phyloP scores from a whole-genome alignment of 64 coral and sea anemone genomes.

The Stichodactyla mertensii region DNA sequence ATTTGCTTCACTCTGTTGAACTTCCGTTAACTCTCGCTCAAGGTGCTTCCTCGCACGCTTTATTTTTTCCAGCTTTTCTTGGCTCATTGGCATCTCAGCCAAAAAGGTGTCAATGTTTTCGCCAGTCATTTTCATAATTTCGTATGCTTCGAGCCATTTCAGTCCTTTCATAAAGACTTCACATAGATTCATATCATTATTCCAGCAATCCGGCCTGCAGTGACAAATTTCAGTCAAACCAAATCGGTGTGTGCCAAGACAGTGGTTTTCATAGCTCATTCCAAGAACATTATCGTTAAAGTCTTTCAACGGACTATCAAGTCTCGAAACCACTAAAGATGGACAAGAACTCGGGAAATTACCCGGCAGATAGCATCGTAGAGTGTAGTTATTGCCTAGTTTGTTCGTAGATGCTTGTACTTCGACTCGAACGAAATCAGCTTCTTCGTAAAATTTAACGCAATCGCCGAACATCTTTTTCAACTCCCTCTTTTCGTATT shows the following conservation, averaged over 20 bases:
- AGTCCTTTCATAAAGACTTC: conserved; percentile 1
- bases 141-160: conserved; percentile 16
- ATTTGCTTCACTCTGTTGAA: not conserved
- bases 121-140: conserved; percentile 3
- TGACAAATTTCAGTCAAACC: conserved; percentile 5
- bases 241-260: not conserved
- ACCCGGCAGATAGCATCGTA: not conserved
- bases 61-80: not conserved
- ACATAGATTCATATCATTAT: not conserved
- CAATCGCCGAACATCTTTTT: not conserved
- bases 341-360: not conserved
- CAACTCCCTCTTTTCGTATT: not conserved
- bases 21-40: not conserved
- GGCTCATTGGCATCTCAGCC: conserved; percentile 4
- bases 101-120: not conserved
- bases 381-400: not conserved
- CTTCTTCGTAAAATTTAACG: not conserved
- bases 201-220: conserved; percentile 3
- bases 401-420: not conserved
- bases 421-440: not conserved
- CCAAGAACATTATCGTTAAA: not conserved
- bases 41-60: not conserved
- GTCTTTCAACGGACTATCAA: not conserved
- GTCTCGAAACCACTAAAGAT: not conserved
- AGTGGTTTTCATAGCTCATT: not conserved